These are phyloP conservation scores for Polydrusus tereticollis DNA, from an alignment of 2,888 invertebrate species.

Conservation along the genomic window DNA sequence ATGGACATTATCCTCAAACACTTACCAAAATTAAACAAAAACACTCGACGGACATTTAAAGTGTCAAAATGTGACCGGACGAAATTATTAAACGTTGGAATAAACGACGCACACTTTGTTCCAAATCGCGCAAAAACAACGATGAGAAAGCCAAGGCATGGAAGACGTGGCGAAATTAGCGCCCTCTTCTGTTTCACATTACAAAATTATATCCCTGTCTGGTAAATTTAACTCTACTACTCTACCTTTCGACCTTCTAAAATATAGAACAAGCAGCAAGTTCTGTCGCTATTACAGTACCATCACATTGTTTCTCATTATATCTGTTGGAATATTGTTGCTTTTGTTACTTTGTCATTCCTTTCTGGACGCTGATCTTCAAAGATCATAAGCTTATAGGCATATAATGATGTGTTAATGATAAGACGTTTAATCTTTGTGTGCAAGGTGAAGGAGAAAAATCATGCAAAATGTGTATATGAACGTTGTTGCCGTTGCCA, in stretches of 20 bases:
- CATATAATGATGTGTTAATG: too few species aligned
- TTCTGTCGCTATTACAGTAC: too few species aligned
- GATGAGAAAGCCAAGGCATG: conserved; percentile 22
- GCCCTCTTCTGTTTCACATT: conserved; percentile 47
- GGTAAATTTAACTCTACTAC: conserved; percentile 41
- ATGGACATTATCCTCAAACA: background rate
- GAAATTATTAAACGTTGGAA: conserved; percentile 23
- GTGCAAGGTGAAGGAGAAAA: too few species aligned
- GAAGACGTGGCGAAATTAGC: conserved; percentile 40
- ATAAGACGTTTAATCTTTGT: too few species aligned
- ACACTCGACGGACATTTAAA: background rate
- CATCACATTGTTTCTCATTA: too few species aligned
- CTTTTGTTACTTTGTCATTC: too few species aligned
- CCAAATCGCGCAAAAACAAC: conserved; percentile 44
- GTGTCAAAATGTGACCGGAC: conserved; percentile 30
- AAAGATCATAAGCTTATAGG: too few species aligned
- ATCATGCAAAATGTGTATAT: too few species aligned
- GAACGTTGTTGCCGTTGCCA: too few species aligned
- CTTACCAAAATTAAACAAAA: background rate
- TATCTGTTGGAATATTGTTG: too few species aligned
- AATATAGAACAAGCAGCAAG: background rate
- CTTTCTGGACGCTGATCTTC: too few species aligned
- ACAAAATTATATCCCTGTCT: conserved; percentile 43
- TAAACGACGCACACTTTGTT: conserved; percentile 29
- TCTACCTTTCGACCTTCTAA: conserved; percentile 24